Evolutionary conservation across 37 sponge, comb jelly and placozoan genomes (phyloP), one percentile per base, ranked within the genome.

Genomic region (Cliona cf. orientalis): DNA sequence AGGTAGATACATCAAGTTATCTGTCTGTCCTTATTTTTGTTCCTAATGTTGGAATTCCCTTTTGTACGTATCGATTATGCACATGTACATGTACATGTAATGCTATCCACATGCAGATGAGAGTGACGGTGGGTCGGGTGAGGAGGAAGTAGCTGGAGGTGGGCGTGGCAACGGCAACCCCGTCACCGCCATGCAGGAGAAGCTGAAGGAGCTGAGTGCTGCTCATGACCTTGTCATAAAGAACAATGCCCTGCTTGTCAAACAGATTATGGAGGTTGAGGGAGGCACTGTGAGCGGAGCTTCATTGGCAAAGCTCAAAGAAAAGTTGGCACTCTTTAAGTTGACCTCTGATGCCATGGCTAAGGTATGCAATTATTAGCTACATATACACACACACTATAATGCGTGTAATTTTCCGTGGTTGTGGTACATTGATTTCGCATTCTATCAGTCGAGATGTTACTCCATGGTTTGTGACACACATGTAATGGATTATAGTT

Each of bases 241-340:
- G 74, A 82, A 83, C 65, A 38, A 71, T 28, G 69, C 78, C 29
- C 43, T 58, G 21, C 32, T 89, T 17, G 5, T 77, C 23, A 59
- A 44, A 39, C 39, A 56, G 28, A 41, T 88, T 4, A 39, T 58
- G 11, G 84, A 78, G 32, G 43, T 66, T 38, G 89, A n/a, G 71
- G 71, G 6, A 3, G 14, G 69, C 7, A 7, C 69, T 38, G 23
- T 6, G 71, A 3, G 45, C 22, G 31, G 36, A 19, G 34, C 41
- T 31, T 19, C 33, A 36, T 21, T 2, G 35, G 9, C 82, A 36
- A 73, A 45, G 46, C 78, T 82, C 32, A 92, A 89, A 72, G 93
- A 92, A 72, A 92, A 85, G 29, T 35, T 80, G 34, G 75, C 79
- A 25, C 22, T 78, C 29, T 84, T 90, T 21, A 84, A 85, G 21